Evolutionary conservation across 2,797 vertebrate genomes (phyloP), one percentile per base, ranked within the genome.

Genomic region (Setipinna tenuifilis): DNA sequence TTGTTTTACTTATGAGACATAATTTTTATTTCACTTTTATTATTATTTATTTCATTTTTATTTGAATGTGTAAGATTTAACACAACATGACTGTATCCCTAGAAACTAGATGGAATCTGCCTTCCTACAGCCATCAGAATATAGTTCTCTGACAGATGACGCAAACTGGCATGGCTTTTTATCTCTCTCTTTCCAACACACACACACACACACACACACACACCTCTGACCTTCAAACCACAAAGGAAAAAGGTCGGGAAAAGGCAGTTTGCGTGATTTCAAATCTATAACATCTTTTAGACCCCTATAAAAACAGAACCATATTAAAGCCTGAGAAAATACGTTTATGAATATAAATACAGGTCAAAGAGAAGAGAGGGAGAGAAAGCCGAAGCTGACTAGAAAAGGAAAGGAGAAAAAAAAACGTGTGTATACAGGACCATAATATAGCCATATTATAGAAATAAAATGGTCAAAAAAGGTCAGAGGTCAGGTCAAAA

Each of bases 261-360:
- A 93, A 92, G 93, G 91, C 87, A 75, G 82, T 82, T 90, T 88
- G 82, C 90, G 87, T 88, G 89, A 88, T 88, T 88, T 90, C 87
- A 90, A 90, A 89, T 91, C 89, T 90, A 90, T 92, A 92, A 88
- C 87, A 88, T 92, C 90, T 91, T 89, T 93, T 91, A 93, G 89
- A 84, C 88, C 83, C 68, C 83, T 88, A 91, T 92, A 92, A 93
- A 92, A 86, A 85, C 84, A 81, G 50, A 41, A 54, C 48, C 82
- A 84, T 89, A 82, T 17, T 92, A 91, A 92, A 90, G 92, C 89
- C 91, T 1, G n/a, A 44, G 35, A 78, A 19, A 75, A 92, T 68
- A 81, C 87, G 90, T 91, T 91, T 91, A 90, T 89, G 89, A 91
- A 87, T 35, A 19, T 0, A 41, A 78, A 78, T 31, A 21, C 5